Conservation (phyloP, 2,797 vertebrate species). For the Erpetoichthys calabaricus region DNA sequence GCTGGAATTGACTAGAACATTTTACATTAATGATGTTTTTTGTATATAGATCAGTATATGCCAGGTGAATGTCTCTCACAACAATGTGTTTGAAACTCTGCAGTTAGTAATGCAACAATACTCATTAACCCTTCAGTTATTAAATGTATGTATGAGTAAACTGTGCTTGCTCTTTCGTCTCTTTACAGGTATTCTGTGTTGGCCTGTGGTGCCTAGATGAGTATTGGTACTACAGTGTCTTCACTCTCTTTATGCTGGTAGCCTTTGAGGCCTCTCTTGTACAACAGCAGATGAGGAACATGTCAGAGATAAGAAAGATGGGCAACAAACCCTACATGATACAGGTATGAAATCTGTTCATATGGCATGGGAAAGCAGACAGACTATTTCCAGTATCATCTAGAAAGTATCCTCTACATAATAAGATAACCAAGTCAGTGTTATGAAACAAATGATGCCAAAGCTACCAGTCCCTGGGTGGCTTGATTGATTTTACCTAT, state of each 20-base stretch:
- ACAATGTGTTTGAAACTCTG: neutral
- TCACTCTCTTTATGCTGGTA: slow-evolving; percentile 94
- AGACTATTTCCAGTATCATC: too few relatives aligned
- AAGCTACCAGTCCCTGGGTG: too few relatives aligned
- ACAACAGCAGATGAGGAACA: slow-evolving; percentile 92
- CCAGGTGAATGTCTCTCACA: neutral
- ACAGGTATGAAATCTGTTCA: slow-evolving; percentile 47
- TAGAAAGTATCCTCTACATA: too few relatives aligned
- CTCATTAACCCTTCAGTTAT: too few relatives aligned
- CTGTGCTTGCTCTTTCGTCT: neutral
- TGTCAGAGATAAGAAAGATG: slow-evolving; percentile 90
- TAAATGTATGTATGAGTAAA: neutral
- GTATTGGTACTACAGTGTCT: slow-evolving; percentile 97
- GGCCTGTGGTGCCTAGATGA: slow-evolving; percentile 93
- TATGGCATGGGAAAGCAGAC: neutral
- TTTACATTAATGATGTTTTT: neutral
- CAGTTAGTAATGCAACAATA: neutral
- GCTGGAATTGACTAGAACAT: too few relatives aligned
- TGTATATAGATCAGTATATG: neutral
- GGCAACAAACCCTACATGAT: slow-evolving; percentile 91
- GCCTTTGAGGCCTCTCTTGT: slow-evolving; percentile 91
- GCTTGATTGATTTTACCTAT: too few relatives aligned
- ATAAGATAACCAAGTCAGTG: too few relatives aligned
- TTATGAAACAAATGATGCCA: too few relatives aligned
- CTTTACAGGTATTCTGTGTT: slow-evolving; percentile 80